A percentile compares a stretch with the other conserved stretches of the same genome.
Evolutionary conservation across 1,140 invertebrate species (phyloP).

Genomic region (Temnothorax nylanderi): DNA sequence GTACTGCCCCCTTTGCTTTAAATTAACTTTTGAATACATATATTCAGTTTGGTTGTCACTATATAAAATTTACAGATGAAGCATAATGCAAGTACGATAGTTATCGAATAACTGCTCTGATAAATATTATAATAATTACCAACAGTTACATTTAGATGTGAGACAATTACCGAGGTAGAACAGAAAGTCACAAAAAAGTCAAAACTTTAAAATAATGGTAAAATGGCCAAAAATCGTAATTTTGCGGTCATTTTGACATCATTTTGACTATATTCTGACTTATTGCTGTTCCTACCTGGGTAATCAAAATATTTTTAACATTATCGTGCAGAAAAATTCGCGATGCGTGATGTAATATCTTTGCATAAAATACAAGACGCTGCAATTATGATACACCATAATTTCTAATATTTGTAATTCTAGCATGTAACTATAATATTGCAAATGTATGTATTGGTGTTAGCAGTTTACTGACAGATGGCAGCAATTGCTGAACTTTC

Average conservation of each 20-base stretch:
- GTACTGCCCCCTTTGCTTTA: too few relatives aligned
- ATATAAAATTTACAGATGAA: constrained; percentile 1
- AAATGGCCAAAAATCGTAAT: too few relatives aligned
- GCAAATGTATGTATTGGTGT: background rate
- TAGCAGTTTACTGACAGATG: constrained; percentile 1
- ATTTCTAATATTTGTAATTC: background rate
- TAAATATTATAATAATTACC: background rate
- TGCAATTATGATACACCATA: background rate
- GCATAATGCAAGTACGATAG: background rate
- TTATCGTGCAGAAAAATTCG: background rate
- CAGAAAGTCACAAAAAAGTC: too few relatives aligned
- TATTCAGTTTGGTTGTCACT: background rate
- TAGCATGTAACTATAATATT: background rate
- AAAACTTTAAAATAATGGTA: too few relatives aligned
- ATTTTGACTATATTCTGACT: too few relatives aligned
- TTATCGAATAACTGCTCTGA: background rate
- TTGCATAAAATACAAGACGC: background rate
- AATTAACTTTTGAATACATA: background rate
- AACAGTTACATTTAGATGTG: background rate
- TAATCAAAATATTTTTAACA: background rate
- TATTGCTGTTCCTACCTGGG: too few relatives aligned
- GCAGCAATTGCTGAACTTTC: constrained; percentile 46
- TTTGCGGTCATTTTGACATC: too few relatives aligned
- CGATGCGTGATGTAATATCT: background rate
- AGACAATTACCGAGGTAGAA: background rate